Percentiles rank a stretch among this genome's conserved stretches.
phyloP scores from a whole-genome alignment of 2,888 invertebrate species.

The Athalia circularis region DNA sequence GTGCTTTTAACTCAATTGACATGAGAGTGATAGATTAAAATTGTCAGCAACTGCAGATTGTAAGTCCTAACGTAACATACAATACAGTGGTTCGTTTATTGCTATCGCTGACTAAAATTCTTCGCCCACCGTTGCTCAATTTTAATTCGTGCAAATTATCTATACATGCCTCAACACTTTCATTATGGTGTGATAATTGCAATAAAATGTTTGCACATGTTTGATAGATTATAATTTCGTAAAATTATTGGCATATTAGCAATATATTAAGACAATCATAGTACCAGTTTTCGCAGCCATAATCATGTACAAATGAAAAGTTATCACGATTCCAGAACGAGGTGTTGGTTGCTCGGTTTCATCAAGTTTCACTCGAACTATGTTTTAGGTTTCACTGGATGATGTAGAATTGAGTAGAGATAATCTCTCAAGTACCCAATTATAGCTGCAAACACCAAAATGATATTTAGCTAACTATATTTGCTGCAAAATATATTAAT shows the following conservation, averaged over 20 bases:
- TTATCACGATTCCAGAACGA: neutral
- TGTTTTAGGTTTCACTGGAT: neutral
- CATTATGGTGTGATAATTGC: neutral
- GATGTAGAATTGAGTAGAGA: neutral
- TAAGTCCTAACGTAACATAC: no score
- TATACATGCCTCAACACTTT: conserved; percentile 3
- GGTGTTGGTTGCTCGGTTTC: neutral
- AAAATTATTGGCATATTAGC: conserved; percentile 30
- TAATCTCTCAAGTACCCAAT: neutral
- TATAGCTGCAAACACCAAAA: conserved; percentile 29
- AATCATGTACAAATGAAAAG: conserved; percentile 6
- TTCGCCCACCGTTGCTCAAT: no score
- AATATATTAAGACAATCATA: conserved; percentile 33
- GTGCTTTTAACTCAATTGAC: no score
- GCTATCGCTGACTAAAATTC: no score
- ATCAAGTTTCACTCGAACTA: neutral
- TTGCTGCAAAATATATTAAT: conserved; percentile 43
- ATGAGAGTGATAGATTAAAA: no score
- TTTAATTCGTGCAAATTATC: neutral
- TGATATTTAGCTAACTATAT: conserved; percentile 46
- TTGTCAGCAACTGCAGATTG: no score
- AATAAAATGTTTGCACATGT: conserved; percentile 19
- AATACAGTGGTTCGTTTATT: no score
- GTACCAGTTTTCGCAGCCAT: conserved; percentile 29
- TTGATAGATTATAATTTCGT: conserved; percentile 34